These are phyloP conservation scores for Acanthurus leucopareius DNA, from an alignment of 2,797 vertebrate genomes.

Conservation along the genomic window DNA sequence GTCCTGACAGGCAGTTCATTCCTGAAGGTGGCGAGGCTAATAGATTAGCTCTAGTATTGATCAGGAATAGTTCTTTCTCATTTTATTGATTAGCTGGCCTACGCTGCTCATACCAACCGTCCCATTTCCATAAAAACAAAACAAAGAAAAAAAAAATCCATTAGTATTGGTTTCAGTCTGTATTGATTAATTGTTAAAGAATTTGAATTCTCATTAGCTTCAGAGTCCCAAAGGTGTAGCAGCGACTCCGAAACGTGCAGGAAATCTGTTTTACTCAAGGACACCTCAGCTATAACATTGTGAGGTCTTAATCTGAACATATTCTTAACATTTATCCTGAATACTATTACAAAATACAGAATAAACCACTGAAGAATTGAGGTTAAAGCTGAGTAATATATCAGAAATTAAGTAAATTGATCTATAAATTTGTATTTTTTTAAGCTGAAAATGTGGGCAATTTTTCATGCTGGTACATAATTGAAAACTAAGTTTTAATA, in stretches of 20 bases:
- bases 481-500: not conserved
- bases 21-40: constrained; percentile 24
- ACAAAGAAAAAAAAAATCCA: not conserved
- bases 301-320: not conserved
- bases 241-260: not conserved
- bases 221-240: not conserved
- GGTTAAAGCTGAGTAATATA: not conserved
- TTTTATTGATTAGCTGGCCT: constrained; percentile 47
- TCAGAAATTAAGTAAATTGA: not conserved
- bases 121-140: not conserved
- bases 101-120: not conserved
- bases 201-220: not conserved
- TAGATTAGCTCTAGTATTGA: constrained; percentile 64
- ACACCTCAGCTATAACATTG: not conserved
- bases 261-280: not conserved
- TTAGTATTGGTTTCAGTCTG: constrained; percentile 13
- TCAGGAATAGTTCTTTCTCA: constrained; percentile 38
- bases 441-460: not conserved
- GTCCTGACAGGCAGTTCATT: constrained; percentile 28
- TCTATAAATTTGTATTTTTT: not conserved
- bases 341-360: not conserved
- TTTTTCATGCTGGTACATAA: not conserved
- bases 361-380: not conserved
- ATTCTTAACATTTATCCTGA: not conserved
- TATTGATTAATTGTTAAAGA: not conserved